Evolutionary conservation across 2,113 vertebrate genomes (phyloP).

Genomic region (Osmerus mordax): DNA sequence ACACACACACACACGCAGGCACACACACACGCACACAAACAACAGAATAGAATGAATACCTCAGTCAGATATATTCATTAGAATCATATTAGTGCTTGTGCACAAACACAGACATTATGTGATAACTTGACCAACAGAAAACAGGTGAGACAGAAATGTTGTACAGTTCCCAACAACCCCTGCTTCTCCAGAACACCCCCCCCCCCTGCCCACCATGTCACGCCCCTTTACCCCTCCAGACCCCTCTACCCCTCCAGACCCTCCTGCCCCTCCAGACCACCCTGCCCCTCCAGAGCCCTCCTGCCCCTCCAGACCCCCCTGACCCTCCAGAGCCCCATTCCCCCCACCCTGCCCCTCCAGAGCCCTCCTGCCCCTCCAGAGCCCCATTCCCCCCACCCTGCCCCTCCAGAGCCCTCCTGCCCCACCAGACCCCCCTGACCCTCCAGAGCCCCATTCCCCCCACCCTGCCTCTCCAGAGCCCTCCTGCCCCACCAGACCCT

Average conservation of each 20-base stretch:
- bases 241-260: neutral
- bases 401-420: too few species aligned
- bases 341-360: constrained; percentile 16
- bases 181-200: neutral
- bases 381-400: neutral
- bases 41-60: neutral
- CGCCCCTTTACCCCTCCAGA: neutral
- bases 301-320: neutral
- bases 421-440: neutral
- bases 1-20: constrained; percentile 6
- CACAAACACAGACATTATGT: neutral
- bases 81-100: too few species aligned
- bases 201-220: constrained; percentile 7
- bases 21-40: neutral
- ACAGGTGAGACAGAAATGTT: neutral
- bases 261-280: neutral
- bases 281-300: neutral
- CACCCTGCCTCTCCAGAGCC: constrained; percentile 17
- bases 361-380: too few species aligned
- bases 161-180: neutral
- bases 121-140: neutral
- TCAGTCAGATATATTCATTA: too few species aligned
- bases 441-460: neutral
- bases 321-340: neutral
- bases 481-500: neutral